Evolutionary conservation across 2,797 vertebrate genomes (phyloP).

Genomic region (Mico argentatus): DNA sequence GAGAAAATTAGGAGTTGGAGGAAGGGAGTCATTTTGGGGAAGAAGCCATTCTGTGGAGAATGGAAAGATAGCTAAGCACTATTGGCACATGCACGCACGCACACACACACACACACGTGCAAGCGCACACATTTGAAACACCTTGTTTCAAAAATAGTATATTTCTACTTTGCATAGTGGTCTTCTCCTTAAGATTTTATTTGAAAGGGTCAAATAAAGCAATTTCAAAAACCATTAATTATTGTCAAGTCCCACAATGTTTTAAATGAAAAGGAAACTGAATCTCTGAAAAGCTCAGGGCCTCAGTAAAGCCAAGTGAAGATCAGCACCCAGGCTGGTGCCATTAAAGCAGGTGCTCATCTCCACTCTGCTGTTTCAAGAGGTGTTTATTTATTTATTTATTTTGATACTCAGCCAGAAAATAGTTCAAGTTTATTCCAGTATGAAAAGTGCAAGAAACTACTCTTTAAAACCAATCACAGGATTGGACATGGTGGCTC

Average conservation of each 20-base stretch:
- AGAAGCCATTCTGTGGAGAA: background rate
- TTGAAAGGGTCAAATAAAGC: background rate
- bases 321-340: too few relatives aligned
- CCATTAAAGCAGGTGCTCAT: background rate
- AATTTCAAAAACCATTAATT: background rate
- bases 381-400: background rate
- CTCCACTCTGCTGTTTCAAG: background rate
- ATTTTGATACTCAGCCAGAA: background rate
- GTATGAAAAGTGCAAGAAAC: background rate
- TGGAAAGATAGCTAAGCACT: background rate
- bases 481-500: too few relatives aligned
- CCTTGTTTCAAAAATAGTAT: background rate
- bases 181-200: background rate
- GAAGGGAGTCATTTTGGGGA: background rate
- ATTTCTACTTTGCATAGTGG: background rate
- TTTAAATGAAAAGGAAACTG: background rate
- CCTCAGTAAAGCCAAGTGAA: background rate
- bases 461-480: background rate
- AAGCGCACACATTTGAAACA: background rate
- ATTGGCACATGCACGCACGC: accelerated
- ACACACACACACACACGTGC: background rate
- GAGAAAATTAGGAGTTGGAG: background rate
- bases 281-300: background rate
- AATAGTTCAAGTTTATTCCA: slow-evolving; percentile 26
- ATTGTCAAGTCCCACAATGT: background rate